A percentile compares a stretch with the other conserved stretches of the same genome.
Conservation (phyloP, 2,888 invertebrate genomes). For the Cartodere bifasciata region DNA sequence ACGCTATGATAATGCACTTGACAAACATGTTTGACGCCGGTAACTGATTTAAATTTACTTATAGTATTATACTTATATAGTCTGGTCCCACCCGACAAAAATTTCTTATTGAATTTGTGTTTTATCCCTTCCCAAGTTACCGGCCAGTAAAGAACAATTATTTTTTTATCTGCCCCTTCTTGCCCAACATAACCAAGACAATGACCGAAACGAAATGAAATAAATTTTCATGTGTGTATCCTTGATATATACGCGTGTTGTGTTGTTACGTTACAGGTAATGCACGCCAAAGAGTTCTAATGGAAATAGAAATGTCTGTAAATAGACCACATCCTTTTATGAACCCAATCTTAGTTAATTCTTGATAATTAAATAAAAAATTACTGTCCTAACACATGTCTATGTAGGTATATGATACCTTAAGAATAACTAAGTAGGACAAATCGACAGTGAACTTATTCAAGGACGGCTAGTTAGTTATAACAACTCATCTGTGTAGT, state of each 20-base stretch:
- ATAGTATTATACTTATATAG: constrained; percentile 32
- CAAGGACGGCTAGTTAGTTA: too few species aligned
- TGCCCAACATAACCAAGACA: constrained; percentile 16
- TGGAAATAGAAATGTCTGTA: too few species aligned
- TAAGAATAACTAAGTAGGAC: too few species aligned
- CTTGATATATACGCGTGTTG: constrained; percentile 17
- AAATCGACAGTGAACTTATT: too few species aligned
- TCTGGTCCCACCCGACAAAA: constrained; percentile 26
- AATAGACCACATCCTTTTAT: constrained; percentile 28
- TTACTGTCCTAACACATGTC: too few species aligned
- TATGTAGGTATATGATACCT: too few species aligned
- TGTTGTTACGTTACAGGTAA: constrained; percentile 21
- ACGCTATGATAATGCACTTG: constrained; percentile 45
- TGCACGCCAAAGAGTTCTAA: too few species aligned
- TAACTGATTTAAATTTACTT: constrained; percentile 35
- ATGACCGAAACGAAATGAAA: constrained; percentile 29
- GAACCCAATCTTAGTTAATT: too few species aligned
- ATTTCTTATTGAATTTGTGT: constrained; percentile 24
- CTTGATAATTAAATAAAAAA: too few species aligned
- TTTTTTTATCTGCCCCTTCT: too few species aligned
- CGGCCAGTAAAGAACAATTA: constrained; percentile 15
- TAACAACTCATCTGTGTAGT: too few species aligned
- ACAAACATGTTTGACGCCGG: constrained; percentile 40
- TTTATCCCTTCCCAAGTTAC: constrained; percentile 19
- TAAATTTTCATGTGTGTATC: constrained; percentile 25